Percentiles rank a stretch among this genome's conserved stretches.
Evolutionary conservation across 2,113 vertebrate species (phyloP).

Genomic region (Myiopsitta monachus): DNA sequence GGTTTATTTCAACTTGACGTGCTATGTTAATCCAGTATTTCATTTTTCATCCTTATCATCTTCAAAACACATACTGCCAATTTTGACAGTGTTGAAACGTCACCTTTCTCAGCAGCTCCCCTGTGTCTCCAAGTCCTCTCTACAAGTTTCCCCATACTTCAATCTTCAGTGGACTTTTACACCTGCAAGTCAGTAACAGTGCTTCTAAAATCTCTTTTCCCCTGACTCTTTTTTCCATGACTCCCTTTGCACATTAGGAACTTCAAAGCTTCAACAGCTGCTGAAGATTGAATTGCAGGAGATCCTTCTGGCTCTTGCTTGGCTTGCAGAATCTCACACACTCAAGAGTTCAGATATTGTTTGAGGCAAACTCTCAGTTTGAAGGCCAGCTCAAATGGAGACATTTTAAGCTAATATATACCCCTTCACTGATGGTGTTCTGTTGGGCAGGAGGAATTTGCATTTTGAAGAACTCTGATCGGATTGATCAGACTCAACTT

Average conservation of each 20-base stretch:
- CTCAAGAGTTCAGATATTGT: neutral
- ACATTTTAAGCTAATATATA: neutral
- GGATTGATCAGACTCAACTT: neutral
- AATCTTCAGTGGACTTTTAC: neutral
- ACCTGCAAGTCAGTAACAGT: neutral
- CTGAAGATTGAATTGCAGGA: conserved; percentile 29
- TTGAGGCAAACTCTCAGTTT: neutral
- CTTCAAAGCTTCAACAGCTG: conserved; percentile 26
- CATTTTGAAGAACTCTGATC: neutral
- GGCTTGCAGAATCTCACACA: neutral
- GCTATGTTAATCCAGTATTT: neutral
- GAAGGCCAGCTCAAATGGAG: neutral
- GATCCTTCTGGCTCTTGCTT: neutral
- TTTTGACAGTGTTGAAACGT: neutral
- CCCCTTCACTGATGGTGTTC: neutral
- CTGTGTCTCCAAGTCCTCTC: neutral
- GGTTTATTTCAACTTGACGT: neutral
- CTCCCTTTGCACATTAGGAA: neutral
- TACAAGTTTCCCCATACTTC: neutral
- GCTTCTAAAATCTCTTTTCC: neutral
- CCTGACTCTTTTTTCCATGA: neutral
- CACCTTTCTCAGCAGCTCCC: neutral
- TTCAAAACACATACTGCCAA: neutral
- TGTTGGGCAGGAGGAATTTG: neutral
- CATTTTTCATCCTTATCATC: neutral